These are phyloP conservation scores for Lamprotornis superbus DNA, from an alignment of 2,113 vertebrate species.

Conservation along the genomic window DNA sequence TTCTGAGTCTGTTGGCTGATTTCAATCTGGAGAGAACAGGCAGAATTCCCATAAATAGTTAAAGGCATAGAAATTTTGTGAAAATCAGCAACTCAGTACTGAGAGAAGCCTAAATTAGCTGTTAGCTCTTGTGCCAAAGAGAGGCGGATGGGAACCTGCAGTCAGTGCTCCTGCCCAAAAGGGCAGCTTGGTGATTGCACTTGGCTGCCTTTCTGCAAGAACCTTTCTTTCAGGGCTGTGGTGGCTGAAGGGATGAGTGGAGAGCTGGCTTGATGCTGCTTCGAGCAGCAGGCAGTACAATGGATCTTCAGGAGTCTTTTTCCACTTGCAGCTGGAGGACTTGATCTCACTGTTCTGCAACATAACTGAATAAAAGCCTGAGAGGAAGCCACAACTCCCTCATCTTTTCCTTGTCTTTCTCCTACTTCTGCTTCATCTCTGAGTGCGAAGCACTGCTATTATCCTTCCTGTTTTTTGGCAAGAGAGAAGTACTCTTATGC, in stretches of 20 bases:
- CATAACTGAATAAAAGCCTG: neutral
- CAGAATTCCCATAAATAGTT: neutral
- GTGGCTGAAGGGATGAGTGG: neutral
- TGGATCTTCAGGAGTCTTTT: neutral
- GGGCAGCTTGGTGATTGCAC: neutral
- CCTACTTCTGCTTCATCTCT: neutral
- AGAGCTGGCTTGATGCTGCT: neutral
- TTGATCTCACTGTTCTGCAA: neutral
- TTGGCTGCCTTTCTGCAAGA: neutral
- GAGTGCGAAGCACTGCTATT: neutral
- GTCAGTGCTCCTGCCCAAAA: neutral
- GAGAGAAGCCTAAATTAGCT: neutral
- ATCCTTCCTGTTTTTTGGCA: neutral
- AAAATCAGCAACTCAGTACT: neutral
- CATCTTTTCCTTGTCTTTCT: neutral
- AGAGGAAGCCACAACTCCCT: neutral
- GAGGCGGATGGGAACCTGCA: rapidly evolving
- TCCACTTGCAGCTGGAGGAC: neutral
- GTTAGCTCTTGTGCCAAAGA: neutral
- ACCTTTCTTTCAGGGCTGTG: neutral
- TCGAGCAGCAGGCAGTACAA: neutral
- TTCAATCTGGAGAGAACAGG: neutral
- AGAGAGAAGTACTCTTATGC: neutral
- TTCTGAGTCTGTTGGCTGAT: neutral
- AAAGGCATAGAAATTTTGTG: neutral